Conservation (phyloP, 2,113 vertebrate genomes). For the Lophura nycthemera region DNA sequence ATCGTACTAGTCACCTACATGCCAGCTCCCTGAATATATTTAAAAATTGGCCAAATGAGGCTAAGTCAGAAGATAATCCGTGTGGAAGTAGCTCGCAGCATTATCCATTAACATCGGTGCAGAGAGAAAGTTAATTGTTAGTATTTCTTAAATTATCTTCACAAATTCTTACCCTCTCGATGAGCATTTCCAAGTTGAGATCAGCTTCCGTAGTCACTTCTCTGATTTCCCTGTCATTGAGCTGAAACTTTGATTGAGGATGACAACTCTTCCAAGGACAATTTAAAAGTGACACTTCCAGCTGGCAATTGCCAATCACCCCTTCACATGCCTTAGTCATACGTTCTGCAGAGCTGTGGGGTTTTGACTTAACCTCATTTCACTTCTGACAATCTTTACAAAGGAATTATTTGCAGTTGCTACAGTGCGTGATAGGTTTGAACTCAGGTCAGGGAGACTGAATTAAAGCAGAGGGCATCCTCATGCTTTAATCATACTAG, state of each 20-base stretch:
- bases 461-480: conserved; percentile 62
- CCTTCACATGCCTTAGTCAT: not conserved
- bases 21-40: not conserved
- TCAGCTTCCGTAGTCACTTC: not conserved
- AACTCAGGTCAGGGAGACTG: conserved; percentile 65
- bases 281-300: conserved; percentile 60
- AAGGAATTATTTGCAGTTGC: conserved; percentile 66
- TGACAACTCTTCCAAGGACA: conserved; percentile 59
- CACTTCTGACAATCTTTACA: conserved; percentile 67
- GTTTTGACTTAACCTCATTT: conserved; percentile 61
- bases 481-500: not conserved
- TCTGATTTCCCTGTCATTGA: conserved; percentile 47
- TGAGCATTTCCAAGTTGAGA: conserved; percentile 26
- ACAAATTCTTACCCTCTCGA: not conserved
- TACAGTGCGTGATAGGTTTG: conserved; percentile 59
- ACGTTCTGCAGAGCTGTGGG: conserved; percentile 24
- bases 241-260: conserved; percentile 45
- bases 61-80: not conserved
- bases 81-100: not conserved
- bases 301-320: conserved; percentile 55
- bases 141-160: not conserved
- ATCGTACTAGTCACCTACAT: not conserved
- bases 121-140: not conserved
- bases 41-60: not conserved
- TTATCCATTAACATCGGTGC: not conserved